Base-by-base conservation (phyloP, 2,797 vertebrate genomes). In the Synaphobranchus kaupii region DNA sequence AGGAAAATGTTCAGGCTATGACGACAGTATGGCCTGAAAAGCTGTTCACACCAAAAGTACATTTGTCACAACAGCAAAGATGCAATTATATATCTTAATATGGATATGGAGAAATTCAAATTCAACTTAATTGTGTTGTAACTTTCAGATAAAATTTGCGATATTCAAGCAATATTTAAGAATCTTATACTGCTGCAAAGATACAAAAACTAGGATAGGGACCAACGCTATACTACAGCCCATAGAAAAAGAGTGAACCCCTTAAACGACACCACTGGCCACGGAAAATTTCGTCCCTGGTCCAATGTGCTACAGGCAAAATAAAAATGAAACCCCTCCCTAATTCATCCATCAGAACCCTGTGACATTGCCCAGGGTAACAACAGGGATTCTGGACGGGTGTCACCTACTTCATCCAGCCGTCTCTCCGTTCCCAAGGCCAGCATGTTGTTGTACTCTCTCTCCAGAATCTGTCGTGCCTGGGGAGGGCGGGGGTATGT, bases 381-480 rank as follows among this genome's bases (percentile, higher is more conserved):
- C 6, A 54, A 56, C 86, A 28, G 28, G 22, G 63, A 68, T 68
- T n/a, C n/a, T 4, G n/a, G 63, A 22, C n/a, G 56, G 31, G 39
- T 39, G 47, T 39, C 39, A 93, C 96, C 97, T 95, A 99, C 98
- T 96, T 99, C 99, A 86, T 99, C 98, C 93, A 99, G 96, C 63
- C 98, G 95, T 91, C 99, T 96, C 92, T 99, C 99, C n/a, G 99
- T 99, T 92, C 99, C 99, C 93, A 99, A 95, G 28, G 99, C 99
- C 96, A 99, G 96, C 91, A 99, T 96, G 93, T 99, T 99, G 92
- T 99, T 99, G 95, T 99, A 99, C 92, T 99, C 98, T 89, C 98
- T 96, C 96, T 99, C 98, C 90, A 99, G 97, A 94, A 99, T 98
- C 96, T 99, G 99, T 92, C 98, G 97, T 92, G 98, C 98, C 99